Evolutionary conservation across 2,113 vertebrate species (phyloP).

Genomic region (Eulemur rufifrons): DNA sequence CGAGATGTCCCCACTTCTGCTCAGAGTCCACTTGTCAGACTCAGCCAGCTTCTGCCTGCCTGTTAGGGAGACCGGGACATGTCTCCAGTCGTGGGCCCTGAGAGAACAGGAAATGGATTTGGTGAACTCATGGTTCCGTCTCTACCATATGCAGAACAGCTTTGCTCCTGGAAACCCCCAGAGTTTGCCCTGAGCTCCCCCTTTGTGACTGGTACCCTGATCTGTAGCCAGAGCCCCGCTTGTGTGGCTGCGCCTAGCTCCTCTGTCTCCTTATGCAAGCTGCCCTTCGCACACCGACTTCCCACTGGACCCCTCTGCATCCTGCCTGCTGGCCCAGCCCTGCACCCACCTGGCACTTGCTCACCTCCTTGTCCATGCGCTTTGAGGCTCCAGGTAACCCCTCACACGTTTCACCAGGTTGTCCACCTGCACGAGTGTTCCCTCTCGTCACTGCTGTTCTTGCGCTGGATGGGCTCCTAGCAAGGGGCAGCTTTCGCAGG

Average conservation of each 20-base stretch:
- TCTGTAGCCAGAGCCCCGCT: not conserved
- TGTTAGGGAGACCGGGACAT: rapidly evolving
- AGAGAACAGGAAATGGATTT: not conserved
- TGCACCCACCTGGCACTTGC: not conserved
- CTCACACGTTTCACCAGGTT: not conserved
- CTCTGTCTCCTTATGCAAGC: not conserved
- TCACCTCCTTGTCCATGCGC: not conserved
- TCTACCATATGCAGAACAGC: not conserved
- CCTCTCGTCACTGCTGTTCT: not conserved
- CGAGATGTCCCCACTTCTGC: not conserved
- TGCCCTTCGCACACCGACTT: not conserved
- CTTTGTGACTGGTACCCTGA: not conserved
- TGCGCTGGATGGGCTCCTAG: too few species aligned
- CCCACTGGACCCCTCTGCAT: too few species aligned
- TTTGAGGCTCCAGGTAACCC: too few species aligned
- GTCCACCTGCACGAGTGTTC: too few species aligned
- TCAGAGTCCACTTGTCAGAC: not conserved
- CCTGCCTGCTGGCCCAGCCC: not conserved
- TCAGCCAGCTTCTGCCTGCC: not conserved
- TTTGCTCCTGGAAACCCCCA: not conserved
- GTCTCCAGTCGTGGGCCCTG: not conserved
- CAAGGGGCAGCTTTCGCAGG: not conserved
- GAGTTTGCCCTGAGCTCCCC: not conserved
- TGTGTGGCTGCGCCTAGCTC: too few species aligned
- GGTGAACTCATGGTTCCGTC: not conserved